Percentiles rank a stretch among this genome's conserved stretches.
phyloP scores from a whole-genome alignment of 2,797 vertebrate species.

The Heteromormyrus szaboi region DNA sequence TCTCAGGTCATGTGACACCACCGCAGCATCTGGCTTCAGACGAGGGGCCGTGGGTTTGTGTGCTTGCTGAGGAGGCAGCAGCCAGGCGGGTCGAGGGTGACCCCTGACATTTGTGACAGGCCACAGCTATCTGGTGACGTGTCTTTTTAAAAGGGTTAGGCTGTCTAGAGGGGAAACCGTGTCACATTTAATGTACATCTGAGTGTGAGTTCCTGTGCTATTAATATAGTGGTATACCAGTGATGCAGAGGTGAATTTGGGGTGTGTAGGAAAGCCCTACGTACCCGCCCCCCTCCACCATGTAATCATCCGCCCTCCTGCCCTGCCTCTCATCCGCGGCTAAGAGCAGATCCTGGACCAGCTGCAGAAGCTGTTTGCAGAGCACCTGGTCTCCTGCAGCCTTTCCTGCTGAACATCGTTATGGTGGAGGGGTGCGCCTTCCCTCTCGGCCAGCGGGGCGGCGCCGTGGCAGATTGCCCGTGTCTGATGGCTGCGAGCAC shows the following conservation, averaged over 20 bases:
- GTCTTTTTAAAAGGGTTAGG: not conserved
- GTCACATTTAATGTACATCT: not conserved
- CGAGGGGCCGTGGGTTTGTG: not conserved
- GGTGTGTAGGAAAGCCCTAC: not conserved
- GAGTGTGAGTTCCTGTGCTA: not conserved
- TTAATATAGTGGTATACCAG: not conserved
- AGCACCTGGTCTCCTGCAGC: not conserved
- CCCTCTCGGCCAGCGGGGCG: not conserved
- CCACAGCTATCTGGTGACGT: not conserved
- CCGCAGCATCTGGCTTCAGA: not conserved
- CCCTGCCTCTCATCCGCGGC: not conserved
- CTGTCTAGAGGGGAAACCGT: not conserved
- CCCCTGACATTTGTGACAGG: conserved; percentile 19
- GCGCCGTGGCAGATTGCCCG: not conserved
- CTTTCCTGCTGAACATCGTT: not conserved
- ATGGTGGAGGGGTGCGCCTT: not conserved
- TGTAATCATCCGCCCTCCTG: not conserved
- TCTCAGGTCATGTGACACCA: not conserved
- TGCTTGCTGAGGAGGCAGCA: not conserved
- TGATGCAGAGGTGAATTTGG: not conserved
- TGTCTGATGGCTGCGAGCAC: not conserved
- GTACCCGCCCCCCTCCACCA: not conserved
- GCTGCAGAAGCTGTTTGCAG: not conserved
- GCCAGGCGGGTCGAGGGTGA: not conserved
- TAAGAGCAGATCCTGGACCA: not conserved